phyloP scores from a whole-genome alignment of 1,140 invertebrate genomes.

The Pollicipes pollicipes region DNA sequence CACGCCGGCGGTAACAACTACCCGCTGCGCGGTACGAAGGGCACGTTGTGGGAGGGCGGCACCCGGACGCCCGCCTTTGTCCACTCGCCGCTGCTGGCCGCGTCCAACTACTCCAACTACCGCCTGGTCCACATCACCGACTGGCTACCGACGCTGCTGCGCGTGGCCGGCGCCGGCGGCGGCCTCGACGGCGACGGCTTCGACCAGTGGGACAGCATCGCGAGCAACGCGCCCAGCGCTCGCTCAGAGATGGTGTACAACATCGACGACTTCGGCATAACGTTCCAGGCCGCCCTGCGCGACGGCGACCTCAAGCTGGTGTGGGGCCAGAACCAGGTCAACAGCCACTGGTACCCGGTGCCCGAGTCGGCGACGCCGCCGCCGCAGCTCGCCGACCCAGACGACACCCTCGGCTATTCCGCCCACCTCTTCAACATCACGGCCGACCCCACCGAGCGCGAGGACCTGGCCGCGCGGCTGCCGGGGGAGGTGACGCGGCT shows the following conservation, averaged over 20 bases:
- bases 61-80: constrained; percentile 28
- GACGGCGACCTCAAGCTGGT: no score
- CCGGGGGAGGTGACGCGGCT: no score
- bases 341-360: no score
- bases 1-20: constrained; percentile 27
- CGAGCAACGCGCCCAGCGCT: constrained; percentile 16
- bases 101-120: constrained; percentile 15
- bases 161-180: constrained; percentile 23
- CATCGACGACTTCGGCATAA: constrained; percentile 23
- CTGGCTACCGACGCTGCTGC: constrained; percentile 31
- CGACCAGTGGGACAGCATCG: constrained; percentile 26
- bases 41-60: constrained; percentile 32
- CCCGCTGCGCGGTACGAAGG: constrained; percentile 28
- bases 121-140: constrained; percentile 31
- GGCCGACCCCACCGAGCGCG: no score
- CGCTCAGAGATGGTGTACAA: constrained; percentile 29
- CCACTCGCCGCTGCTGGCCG: constrained; percentile 25
- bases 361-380: no score
- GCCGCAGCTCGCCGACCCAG: no score
- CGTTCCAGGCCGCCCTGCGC: no score
- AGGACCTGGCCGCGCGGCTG: no score
- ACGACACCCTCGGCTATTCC: no score
- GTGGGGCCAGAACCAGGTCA: no score
- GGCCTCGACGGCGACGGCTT: constrained; percentile 17
- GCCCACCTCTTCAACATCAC: no score